Conservation (phyloP, 1,140 invertebrate species). For the Zaprionus africanus region DNA sequence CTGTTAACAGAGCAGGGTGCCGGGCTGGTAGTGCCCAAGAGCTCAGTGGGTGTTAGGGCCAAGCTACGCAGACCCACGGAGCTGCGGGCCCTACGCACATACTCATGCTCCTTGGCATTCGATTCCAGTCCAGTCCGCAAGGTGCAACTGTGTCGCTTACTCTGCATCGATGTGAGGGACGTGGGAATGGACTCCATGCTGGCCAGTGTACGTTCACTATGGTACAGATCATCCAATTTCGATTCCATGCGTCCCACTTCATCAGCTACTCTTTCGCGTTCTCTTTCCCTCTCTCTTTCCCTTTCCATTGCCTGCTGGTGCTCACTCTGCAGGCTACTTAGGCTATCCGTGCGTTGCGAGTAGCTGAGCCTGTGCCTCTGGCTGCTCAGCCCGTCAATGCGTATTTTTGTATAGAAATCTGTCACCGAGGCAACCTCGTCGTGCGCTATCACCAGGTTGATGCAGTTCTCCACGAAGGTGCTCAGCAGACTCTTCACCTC, state of each 20-base stretch:
- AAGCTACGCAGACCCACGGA: constrained; percentile 80
- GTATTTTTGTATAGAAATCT: constrained; percentile 83
- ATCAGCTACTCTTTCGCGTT: constrained; percentile 2
- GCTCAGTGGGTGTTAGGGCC: constrained; percentile 78
- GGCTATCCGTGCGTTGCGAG: constrained; percentile 76
- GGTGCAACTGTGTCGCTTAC: constrained; percentile 74
- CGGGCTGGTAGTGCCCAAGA: constrained; percentile 51
- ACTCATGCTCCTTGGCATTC: neutral
- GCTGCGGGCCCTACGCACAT: constrained; percentile 47
- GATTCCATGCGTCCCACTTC: constrained; percentile 12
- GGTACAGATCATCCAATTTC: constrained; percentile 48
- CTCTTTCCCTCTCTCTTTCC: constrained; percentile 25
- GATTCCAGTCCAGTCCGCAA: constrained; percentile 67
- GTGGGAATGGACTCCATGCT: constrained; percentile 72
- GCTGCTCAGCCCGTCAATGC: constrained; percentile 70
- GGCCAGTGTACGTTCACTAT: constrained; percentile 67
- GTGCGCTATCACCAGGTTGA: constrained; percentile 87
- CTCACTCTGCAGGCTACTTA: constrained; percentile 73
- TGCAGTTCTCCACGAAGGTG: constrained; percentile 84
- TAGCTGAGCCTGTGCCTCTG: constrained; percentile 73
- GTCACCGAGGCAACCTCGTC: constrained; percentile 84
- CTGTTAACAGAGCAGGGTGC: constrained; percentile 25
- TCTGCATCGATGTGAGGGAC: constrained; percentile 78
- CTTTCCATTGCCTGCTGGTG: constrained; percentile 54
- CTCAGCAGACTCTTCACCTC: constrained; percentile 85